Evolutionary conservation across 2,797 vertebrate species (phyloP).

Genomic region (Okamejei kenojei): DNA sequence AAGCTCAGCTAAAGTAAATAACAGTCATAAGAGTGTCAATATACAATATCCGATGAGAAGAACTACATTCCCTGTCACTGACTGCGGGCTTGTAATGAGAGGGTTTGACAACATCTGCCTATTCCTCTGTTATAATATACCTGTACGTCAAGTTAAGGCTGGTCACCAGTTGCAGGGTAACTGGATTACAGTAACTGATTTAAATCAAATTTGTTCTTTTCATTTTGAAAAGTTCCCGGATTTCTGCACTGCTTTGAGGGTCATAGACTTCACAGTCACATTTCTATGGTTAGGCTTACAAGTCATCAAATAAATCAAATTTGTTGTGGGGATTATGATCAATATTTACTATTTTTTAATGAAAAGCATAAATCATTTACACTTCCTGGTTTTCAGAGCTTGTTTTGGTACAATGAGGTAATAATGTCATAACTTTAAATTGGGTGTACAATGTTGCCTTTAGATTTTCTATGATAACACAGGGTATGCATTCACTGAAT

Average conservation of each 20-base stretch:
- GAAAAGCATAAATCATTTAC: neutral
- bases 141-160: neutral
- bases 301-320: neutral
- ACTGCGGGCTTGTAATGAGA: neutral
- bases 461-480: neutral
- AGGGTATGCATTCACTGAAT: conserved; percentile 18
- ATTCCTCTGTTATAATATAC: neutral
- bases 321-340: neutral
- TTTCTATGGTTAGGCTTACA: neutral
- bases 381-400: neutral
- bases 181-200: neutral
- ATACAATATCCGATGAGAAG: neutral
- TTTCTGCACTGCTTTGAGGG: neutral
- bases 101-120: neutral
- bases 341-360: neutral
- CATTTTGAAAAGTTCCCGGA: too few relatives aligned
- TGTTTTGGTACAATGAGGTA: neutral
- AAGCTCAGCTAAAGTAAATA: neutral
- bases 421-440: neutral
- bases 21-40: neutral
- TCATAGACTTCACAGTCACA: neutral
- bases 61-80: neutral
- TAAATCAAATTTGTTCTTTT: neutral
- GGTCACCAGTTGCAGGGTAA: neutral
- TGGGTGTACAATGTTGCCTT: neutral